phyloP scores from a whole-genome alignment of 2,113 vertebrate species.

The Rhipidura dahli region DNA sequence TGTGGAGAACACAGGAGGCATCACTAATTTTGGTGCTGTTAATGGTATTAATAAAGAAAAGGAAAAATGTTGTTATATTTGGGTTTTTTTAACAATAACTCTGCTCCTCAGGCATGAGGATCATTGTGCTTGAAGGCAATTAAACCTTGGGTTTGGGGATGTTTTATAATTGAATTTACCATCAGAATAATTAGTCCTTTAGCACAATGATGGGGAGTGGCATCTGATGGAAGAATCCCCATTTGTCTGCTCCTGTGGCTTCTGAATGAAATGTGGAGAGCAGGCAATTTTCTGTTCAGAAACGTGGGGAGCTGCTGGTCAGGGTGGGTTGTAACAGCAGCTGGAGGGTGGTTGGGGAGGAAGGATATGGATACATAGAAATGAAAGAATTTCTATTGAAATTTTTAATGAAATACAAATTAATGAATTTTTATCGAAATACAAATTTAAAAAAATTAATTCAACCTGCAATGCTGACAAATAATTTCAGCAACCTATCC shows the following conservation, averaged over 20 bases:
- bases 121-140: background rate
- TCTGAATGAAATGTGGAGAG: background rate
- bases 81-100: background rate
- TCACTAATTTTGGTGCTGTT: background rate
- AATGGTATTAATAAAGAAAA: background rate
- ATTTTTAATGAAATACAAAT: background rate
- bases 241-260: conserved; percentile 7
- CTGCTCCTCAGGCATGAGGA: background rate
- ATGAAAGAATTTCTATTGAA: background rate
- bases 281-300: background rate
- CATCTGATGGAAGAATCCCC: background rate
- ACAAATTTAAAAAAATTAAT: background rate
- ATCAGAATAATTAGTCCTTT: background rate
- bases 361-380: background rate
- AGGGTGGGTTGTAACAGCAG: background rate
- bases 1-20: background rate
- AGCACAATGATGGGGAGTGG: background rate
- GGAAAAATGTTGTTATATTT: background rate
- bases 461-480: background rate
- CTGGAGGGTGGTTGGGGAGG: background rate
- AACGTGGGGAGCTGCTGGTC: background rate
- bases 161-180: background rate
- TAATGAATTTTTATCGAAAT: background rate
- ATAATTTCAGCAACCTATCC: background rate
- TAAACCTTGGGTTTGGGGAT: background rate